phyloP scores from a whole-genome alignment of 2,797 vertebrate species.

The Kryptopterus vitreolus region DNA sequence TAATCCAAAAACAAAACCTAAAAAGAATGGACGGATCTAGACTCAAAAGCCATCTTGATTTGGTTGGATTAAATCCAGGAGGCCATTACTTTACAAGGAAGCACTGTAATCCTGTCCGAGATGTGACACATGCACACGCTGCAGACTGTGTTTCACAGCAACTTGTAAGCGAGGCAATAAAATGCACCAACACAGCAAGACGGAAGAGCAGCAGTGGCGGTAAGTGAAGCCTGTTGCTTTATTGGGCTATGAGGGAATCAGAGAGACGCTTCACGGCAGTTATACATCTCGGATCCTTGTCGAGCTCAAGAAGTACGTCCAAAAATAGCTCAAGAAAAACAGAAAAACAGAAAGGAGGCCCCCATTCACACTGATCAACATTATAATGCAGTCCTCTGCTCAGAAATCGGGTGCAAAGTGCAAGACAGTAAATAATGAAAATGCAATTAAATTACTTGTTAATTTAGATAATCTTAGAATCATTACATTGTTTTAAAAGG shows the following conservation, averaged over 20 bases:
- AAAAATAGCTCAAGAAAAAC: conserved; percentile 65
- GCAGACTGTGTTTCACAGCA: conserved; percentile 36
- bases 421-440: not conserved
- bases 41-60: conserved; percentile 12
- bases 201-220: conserved; percentile 63
- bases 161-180: conserved; percentile 58
- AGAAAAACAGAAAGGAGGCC: conserved; percentile 41
- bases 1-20: not conserved
- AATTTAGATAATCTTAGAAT: not conserved
- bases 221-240: conserved; percentile 76
- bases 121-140: conserved; percentile 49
- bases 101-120: conserved; percentile 43
- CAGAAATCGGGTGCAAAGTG: not conserved
- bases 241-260: conserved; percentile 72
- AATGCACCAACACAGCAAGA: conserved; percentile 77
- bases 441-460: not conserved
- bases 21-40: not conserved
- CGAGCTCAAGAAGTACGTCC: conserved; percentile 34
- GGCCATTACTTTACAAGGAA: conserved; percentile 47
- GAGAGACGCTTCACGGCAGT: conserved; percentile 65
- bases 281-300: conserved; percentile 56
- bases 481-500: not conserved
- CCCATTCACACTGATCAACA: conserved; percentile 40
- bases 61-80: conserved; percentile 20
- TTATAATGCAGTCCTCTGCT: not conserved